Percentiles rank a stretch among this genome's conserved stretches.
phyloP scores from a whole-genome alignment of 2,113 vertebrate species.

The Atrichornis clamosus region DNA sequence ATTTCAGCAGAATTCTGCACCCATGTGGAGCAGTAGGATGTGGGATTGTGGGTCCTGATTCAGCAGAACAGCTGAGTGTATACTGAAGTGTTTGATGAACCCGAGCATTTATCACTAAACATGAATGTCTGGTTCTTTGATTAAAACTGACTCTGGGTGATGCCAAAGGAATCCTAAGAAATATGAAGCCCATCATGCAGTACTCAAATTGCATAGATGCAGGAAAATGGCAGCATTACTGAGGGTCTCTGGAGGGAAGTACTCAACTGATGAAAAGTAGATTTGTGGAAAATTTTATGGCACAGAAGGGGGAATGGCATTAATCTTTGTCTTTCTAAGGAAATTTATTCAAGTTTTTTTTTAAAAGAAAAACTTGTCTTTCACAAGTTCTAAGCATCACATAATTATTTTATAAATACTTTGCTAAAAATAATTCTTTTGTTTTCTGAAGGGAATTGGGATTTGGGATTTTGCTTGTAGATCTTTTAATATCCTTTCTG shows the following conservation, averaged over 20 bases:
- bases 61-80: neutral
- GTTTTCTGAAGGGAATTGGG: constrained; percentile 42
- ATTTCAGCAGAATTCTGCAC: neutral
- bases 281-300: neutral
- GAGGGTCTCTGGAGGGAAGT: neutral
- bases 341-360: neutral
- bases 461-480: constrained; percentile 32
- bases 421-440: constrained; percentile 41
- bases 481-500: constrained; percentile 26
- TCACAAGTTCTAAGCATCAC: neutral
- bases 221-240: neutral
- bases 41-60: neutral
- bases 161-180: neutral
- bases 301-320: neutral
- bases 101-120: neutral
- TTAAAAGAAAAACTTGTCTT: neutral
- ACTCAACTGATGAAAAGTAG: neutral
- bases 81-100: neutral
- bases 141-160: neutral
- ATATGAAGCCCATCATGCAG: neutral
- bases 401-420: constrained; percentile 34
- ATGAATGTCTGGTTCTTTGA: neutral
- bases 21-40: neutral
- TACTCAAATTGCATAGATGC: neutral
- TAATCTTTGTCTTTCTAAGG: neutral